Percentiles rank a stretch among this genome's conserved stretches.
Evolutionary conservation across 2,888 invertebrate species (phyloP).

Genomic region (Adelognathus sp.): DNA sequence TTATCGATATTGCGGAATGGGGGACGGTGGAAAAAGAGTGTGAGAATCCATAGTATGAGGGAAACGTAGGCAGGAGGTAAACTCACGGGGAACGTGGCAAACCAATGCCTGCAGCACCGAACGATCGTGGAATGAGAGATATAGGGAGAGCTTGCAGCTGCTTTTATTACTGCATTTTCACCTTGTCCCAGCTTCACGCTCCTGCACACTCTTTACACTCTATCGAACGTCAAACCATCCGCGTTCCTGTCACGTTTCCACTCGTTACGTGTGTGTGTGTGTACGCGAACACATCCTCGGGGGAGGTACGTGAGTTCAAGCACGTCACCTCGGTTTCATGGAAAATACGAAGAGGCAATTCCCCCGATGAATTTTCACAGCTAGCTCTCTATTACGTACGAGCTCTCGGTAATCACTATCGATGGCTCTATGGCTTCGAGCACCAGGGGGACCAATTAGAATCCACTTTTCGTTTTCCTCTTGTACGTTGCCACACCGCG

Average conservation of each 20-base stretch:
- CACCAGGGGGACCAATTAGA: constrained; percentile 57
- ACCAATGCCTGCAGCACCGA: constrained; percentile 54
- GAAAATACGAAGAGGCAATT: constrained; percentile 46
- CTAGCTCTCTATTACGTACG: constrained; percentile 24
- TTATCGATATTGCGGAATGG: constrained; percentile 78
- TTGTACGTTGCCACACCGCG: constrained; percentile 1
- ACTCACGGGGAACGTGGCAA: constrained; percentile 41
- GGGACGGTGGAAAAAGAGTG: constrained; percentile 31
- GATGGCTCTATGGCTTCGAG: constrained; percentile 56
- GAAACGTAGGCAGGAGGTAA: constrained; percentile 22
- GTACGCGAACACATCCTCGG: constrained; percentile 15
- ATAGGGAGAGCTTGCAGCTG: constrained; percentile 71
- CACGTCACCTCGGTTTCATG: constrained; percentile 47
- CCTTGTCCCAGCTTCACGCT: constrained; percentile 78
- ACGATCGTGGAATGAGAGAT: constrained; percentile 47
- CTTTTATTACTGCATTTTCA: constrained; percentile 81
- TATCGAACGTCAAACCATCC: constrained; percentile 72
- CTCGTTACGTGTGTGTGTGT: constrained; percentile 9
- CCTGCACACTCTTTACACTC: constrained; percentile 75
- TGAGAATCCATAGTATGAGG: constrained; percentile 12
- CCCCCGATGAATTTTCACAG: constrained; percentile 59
- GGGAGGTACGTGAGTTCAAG: constrained; percentile 32
- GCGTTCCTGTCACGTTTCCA: constrained; percentile 54
- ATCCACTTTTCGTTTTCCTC: constrained; percentile 54
- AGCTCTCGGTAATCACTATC: constrained; percentile 56